Evolutionary conservation across 2,113 vertebrate species (phyloP).

Genomic region (Campylomormyrus tamandua): DNA sequence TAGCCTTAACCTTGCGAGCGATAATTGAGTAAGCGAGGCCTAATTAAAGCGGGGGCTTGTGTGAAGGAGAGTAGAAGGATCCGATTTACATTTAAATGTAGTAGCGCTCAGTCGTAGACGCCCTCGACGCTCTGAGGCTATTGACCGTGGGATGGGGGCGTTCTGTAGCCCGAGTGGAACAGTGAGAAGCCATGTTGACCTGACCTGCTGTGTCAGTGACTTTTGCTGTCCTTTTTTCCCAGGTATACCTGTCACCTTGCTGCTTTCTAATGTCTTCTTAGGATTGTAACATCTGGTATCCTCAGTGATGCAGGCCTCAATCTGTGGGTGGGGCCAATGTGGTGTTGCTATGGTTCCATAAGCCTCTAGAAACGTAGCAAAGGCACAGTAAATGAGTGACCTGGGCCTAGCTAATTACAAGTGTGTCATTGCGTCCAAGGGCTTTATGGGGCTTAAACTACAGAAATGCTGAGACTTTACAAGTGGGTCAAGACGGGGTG

Average conservation of each 20-base stretch:
- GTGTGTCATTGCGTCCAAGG: not conserved
- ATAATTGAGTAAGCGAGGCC: constrained; percentile 18
- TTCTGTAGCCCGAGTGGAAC: not conserved
- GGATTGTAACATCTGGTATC: not conserved
- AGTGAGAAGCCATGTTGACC: not conserved
- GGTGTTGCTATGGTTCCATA: not conserved
- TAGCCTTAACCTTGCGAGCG: constrained; percentile 16
- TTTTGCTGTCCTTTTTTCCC: not conserved
- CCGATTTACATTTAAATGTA: constrained; percentile 27
- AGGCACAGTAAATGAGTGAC: not conserved
- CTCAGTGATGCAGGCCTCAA: not conserved
- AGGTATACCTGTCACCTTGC: not conserved
- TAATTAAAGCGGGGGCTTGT: constrained; percentile 22
- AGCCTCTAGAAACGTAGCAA: not conserved
- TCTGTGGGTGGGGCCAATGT: not conserved
- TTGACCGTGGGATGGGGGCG: not conserved
- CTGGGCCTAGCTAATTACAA: not conserved
- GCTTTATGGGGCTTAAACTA: not conserved
- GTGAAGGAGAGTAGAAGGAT: constrained; percentile 8
- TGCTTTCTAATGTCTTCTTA: not conserved
- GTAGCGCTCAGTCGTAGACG: constrained; percentile 4
- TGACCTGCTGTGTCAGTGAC: not conserved
- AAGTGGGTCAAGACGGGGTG: not conserved
- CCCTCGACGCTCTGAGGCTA: not conserved
- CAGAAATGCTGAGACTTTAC: not conserved